These are phyloP conservation scores for Microcebus jonahi DNA, from an alignment of 2,113 vertebrate species.

Conservation along the genomic window DNA sequence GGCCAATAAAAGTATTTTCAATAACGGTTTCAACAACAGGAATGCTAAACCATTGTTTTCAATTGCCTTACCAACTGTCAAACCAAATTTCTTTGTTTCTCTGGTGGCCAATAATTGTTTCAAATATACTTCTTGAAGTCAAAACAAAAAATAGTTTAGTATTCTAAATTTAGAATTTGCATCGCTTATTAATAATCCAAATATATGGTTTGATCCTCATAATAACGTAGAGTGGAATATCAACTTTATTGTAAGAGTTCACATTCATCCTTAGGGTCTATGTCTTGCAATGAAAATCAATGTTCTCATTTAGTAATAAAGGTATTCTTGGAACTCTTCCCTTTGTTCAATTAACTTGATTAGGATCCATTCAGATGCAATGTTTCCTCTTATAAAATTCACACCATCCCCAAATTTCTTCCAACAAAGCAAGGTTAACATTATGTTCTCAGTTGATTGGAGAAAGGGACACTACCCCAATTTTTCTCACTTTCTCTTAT, in stretches of 20 bases:
- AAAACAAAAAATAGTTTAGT: background rate
- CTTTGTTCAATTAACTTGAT: conserved; percentile 77
- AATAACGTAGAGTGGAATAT: background rate
- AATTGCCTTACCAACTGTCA: background rate
- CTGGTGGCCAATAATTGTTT: background rate
- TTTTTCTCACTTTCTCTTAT: background rate
- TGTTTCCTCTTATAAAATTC: conserved; percentile 68
- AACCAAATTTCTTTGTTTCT: conserved; percentile 17
- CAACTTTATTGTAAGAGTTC: background rate
- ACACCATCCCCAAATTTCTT: background rate
- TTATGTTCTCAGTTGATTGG: background rate
- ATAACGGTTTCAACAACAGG: background rate
- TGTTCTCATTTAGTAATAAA: conserved; percentile 49
- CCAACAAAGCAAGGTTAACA: background rate
- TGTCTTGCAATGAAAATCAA: conserved; percentile 54
- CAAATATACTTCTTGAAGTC: conserved; percentile 32
- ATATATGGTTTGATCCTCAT: conserved; percentile 12
- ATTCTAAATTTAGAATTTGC: background rate
- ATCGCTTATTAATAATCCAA: background rate
- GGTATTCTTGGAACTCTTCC: conserved; percentile 75
- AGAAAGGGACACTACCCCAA: background rate
- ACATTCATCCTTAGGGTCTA: conserved; percentile 28
- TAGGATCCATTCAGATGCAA: conserved; percentile 67
- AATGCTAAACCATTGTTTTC: background rate
- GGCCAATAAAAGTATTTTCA: fast-evolving